A percentile compares a stretch with the other conserved stretches of the same genome.
Conservation (phyloP, 1,140 invertebrate species). For the Penaeus indicus region DNA sequence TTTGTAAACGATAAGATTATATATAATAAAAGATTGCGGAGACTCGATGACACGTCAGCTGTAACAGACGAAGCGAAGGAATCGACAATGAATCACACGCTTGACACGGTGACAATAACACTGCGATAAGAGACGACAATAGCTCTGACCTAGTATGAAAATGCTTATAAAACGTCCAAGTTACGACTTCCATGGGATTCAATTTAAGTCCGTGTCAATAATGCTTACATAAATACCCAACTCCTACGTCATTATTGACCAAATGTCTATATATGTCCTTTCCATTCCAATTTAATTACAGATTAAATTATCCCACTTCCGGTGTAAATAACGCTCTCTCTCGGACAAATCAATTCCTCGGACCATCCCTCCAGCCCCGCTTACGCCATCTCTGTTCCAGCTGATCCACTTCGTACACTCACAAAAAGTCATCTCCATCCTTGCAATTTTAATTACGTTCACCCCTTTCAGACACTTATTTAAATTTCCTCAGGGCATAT, state of each 20-base stretch:
- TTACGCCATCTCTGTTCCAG: constrained; percentile 20
- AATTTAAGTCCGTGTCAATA: constrained; percentile 63
- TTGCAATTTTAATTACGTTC: constrained; percentile 63
- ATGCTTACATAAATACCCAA: constrained; percentile 60
- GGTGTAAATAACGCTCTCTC: constrained; percentile 44
- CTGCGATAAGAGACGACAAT: no score
- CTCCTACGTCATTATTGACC: constrained; percentile 62
- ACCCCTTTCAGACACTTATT: constrained; percentile 64
- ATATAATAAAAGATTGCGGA: no score
- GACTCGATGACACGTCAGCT: no score
- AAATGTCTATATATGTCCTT: constrained; percentile 61
- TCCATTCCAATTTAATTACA: constrained; percentile 61
- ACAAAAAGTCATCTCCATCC: constrained; percentile 56
- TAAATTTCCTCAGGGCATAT: constrained; percentile 64
- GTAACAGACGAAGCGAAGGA: no score
- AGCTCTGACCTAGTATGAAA: constrained; percentile 8
- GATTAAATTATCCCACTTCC: constrained; percentile 55
- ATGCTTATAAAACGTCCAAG: constrained; percentile 58
- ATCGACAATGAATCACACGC: no score
- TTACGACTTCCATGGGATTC: constrained; percentile 51
- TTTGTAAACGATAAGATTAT: no score
- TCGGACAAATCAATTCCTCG: constrained; percentile 53
- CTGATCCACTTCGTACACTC: constrained; percentile 51
- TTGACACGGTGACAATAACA: no score
- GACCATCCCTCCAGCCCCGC: neutral